Evolutionary conservation across 2,888 invertebrate species (phyloP).

Genomic region (Chaetogeoica ovagalla): DNA sequence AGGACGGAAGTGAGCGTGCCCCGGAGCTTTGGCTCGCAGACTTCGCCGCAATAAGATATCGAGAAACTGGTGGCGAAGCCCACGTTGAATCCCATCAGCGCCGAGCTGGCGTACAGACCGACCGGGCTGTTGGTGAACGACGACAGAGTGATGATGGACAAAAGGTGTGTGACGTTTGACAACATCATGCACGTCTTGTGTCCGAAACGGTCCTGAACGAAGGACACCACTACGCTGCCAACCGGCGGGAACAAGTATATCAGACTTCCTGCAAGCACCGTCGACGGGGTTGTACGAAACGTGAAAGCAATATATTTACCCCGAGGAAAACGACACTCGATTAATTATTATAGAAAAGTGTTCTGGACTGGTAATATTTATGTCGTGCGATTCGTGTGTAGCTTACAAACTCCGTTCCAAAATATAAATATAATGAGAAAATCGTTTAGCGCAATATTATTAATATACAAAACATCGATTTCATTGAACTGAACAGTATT

Average conservation of each 20-base stretch:
- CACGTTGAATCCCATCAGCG: slow-evolving; percentile 32
- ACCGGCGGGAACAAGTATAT: slow-evolving; percentile 23
- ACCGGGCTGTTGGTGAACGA: neutral
- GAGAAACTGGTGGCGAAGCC: slow-evolving; percentile 14
- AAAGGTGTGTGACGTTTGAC: neutral
- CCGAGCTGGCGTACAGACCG: neutral
- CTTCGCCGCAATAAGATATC: slow-evolving; percentile 65
- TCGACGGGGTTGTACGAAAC: too few species aligned
- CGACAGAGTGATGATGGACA: neutral
- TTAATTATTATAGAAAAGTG: too few species aligned
- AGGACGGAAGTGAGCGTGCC: slow-evolving; percentile 63
- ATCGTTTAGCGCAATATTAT: too few species aligned
- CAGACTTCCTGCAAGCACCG: slow-evolving; percentile 10
- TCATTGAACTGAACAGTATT: too few species aligned
- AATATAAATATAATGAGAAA: too few species aligned
- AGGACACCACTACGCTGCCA: slow-evolving; percentile 11
- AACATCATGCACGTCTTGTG: slow-evolving; percentile 27
- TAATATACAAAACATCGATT: too few species aligned
- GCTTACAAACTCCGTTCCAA: too few species aligned
- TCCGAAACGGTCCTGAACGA: slow-evolving; percentile 16
- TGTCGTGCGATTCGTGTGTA: too few species aligned
- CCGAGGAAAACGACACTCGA: too few species aligned
- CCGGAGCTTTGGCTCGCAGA: slow-evolving; percentile 64
- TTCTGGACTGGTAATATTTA: too few species aligned
- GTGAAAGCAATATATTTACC: too few species aligned